Percentiles rank a stretch among this genome's conserved stretches.
phyloP scores from a whole-genome alignment of 2,888 invertebrate species.

The Mimachlamys varia region DNA sequence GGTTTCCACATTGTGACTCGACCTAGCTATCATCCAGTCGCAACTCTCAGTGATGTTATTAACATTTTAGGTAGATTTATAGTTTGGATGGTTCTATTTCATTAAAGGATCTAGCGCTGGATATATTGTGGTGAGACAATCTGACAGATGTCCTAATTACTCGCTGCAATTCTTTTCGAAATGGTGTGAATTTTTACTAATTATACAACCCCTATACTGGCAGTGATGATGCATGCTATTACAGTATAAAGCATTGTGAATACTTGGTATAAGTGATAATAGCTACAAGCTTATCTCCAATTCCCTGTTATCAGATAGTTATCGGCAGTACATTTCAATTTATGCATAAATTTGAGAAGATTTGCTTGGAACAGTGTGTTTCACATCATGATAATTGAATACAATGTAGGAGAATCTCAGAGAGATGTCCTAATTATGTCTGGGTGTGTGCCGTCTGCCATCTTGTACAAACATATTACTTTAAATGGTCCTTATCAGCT shows the following conservation, averaged over 20 bases:
- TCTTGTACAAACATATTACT: constrained; percentile 3
- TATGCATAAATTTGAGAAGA: constrained; percentile 9
- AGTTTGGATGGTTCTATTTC: too few relatives aligned
- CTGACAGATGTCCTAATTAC: too few relatives aligned
- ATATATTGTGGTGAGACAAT: neutral
- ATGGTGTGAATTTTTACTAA: neutral
- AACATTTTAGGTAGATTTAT: too few relatives aligned
- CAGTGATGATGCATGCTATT: too few relatives aligned
- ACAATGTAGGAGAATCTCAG: neutral
- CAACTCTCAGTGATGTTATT: too few relatives aligned
- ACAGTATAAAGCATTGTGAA: neutral
- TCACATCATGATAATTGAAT: constrained; percentile 19
- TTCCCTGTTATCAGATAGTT: neutral
- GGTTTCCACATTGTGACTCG: too few relatives aligned
- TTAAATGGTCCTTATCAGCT: neutral
- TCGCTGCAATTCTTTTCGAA: too few relatives aligned
- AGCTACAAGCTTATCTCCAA: neutral
- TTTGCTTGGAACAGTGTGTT: neutral
- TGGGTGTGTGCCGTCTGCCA: neutral
- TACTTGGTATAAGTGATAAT: neutral
- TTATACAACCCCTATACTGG: too few relatives aligned
- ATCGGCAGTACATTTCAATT: neutral
- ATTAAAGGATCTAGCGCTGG: neutral
- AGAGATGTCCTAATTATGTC: neutral
- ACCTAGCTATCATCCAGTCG: too few relatives aligned